A percentile compares a stretch with the other conserved stretches of the same genome.
phyloP scores from a whole-genome alignment of 2,888 invertebrate species.

The Argynnis bischoffii region DNA sequence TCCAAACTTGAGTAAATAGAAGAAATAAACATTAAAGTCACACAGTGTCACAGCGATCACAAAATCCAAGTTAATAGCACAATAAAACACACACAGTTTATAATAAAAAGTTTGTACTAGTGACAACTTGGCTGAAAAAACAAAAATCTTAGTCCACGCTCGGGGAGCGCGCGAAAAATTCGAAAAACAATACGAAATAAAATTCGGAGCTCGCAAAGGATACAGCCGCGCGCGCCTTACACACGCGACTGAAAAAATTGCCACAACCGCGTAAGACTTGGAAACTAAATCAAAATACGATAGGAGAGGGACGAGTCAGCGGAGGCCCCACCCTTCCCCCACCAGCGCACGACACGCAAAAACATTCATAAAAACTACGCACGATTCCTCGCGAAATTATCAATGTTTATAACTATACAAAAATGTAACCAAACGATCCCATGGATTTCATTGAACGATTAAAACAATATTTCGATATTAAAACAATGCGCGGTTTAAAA shows the following conservation, averaged over 20 bases:
- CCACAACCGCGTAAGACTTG: conserved; percentile 80
- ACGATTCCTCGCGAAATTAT: conserved; percentile 75
- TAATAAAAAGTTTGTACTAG: conserved; percentile 53
- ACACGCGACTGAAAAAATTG: conserved; percentile 81
- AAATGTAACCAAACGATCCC: conserved; percentile 65
- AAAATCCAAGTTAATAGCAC: conserved; percentile 53
- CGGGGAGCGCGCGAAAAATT: conserved; percentile 56
- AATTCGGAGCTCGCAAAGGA: conserved; percentile 57
- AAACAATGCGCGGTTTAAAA: conserved; percentile 72
- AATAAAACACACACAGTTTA: conserved; percentile 48
- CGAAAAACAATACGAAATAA: conserved; percentile 48
- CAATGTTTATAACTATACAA: conserved; percentile 74
- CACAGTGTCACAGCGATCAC: conserved; percentile 56
- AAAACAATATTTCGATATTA: conserved; percentile 73
- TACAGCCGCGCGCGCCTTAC: conserved; percentile 73
- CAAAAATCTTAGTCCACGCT: conserved; percentile 48
- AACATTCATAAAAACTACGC: conserved; percentile 80
- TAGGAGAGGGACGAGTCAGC: conserved; percentile 79
- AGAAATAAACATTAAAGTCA: conserved; percentile 48
- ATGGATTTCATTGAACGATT: conserved; percentile 60
- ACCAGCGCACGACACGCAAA: conserved; percentile 72
- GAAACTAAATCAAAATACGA: conserved; percentile 83
- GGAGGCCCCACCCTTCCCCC: conserved; percentile 79
- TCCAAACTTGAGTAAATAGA: conserved; percentile 62
- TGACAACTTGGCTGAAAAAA: conserved; percentile 54